Conservation (phyloP, 1,140 invertebrate species). For the Phthorimaea operculella region DNA sequence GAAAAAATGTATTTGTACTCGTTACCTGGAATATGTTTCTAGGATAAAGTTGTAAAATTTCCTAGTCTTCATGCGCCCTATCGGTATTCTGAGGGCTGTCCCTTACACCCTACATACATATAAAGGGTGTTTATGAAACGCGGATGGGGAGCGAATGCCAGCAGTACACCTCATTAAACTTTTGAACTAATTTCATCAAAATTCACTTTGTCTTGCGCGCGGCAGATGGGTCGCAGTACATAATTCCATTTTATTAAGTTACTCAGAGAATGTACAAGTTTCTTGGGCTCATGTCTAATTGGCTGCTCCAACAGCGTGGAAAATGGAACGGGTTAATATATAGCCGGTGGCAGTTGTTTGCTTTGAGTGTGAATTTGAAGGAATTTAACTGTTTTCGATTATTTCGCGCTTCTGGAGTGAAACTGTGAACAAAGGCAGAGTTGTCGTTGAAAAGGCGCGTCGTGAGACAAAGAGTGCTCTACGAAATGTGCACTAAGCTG, state of each 20-base stretch:
- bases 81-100: no score
- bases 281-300: slow-evolving; percentile 48
- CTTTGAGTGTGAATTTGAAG: not conserved
- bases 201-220: slow-evolving; percentile 54
- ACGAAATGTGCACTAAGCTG: no score
- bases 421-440: not conserved
- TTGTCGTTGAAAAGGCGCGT: not conserved
- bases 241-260: slow-evolving; percentile 62
- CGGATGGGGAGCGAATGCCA: not conserved
- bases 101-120: no score
- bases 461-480: not conserved
- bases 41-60: no score
- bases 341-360: not conserved
- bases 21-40: no score
- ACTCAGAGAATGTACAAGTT: slow-evolving; percentile 49
- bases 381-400: not conserved
- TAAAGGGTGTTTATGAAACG: not conserved
- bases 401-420: not conserved
- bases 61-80: no score
- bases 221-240: slow-evolving; percentile 54
- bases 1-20: no score
- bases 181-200: slow-evolving; percentile 59
- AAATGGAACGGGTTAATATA: slow-evolving; percentile 14
- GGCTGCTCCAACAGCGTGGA: slow-evolving; percentile 29
- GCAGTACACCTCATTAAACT: slow-evolving; percentile 49